Evolutionary conservation across 2,797 vertebrate genomes (phyloP).

Genomic region (Simalia tracyae): DNA sequence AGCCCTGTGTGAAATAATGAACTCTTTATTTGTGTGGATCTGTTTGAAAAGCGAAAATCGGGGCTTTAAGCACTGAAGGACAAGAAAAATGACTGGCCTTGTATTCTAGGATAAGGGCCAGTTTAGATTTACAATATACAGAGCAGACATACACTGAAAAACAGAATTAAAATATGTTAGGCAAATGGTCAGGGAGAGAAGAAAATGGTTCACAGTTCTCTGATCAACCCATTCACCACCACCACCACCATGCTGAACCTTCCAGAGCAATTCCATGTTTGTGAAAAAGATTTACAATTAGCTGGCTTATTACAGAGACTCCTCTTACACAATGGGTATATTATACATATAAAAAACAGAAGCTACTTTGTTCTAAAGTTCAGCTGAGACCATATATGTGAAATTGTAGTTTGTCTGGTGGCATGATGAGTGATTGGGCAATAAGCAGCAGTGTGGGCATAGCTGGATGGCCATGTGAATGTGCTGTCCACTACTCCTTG

Average conservation of each 20-base stretch:
- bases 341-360: constrained; percentile 14
- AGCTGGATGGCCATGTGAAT: background rate
- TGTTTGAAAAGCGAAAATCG: background rate
- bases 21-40: background rate
- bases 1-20: background rate
- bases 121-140: background rate
- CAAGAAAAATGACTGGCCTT: background rate
- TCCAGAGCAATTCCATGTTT: background rate
- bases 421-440: background rate
- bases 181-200: background rate
- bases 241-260: background rate
- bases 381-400: background rate
- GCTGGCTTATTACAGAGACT: background rate
- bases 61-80: background rate
- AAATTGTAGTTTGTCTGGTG: background rate
- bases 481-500: background rate
- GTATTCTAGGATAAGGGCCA: background rate
- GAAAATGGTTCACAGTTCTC: background rate
- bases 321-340: background rate
- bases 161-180: background rate
- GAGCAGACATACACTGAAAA: background rate
- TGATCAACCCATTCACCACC: background rate
- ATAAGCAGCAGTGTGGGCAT: background rate
- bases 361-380: background rate
- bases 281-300: constrained; percentile 7